phyloP scores from a whole-genome alignment of 2,113 vertebrate genomes.

The Carassius gibelio region DNA sequence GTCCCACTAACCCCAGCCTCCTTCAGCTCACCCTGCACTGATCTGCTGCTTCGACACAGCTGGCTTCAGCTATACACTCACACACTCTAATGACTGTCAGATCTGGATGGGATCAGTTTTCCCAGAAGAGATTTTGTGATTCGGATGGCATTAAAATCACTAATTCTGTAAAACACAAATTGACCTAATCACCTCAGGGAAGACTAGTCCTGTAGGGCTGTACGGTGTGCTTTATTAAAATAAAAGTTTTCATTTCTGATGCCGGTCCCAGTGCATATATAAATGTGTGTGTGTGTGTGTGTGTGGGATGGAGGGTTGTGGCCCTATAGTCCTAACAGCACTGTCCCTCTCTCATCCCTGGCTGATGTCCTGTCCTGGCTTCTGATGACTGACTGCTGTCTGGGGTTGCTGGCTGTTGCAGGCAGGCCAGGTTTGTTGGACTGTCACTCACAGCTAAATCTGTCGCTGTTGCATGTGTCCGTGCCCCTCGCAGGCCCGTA shows the following conservation, averaged over 20 bases:
- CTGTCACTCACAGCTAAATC: constrained; percentile 53
- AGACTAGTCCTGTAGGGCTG: background rate
- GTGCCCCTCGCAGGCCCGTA: background rate
- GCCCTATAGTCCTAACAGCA: constrained; percentile 65
- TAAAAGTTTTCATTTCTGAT: background rate
- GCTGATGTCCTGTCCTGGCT: constrained; percentile 65
- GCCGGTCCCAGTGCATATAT: background rate
- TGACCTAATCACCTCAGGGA: background rate
- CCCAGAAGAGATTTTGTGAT: background rate
- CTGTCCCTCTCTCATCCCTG: constrained; percentile 72
- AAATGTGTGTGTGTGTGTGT: constrained; percentile 1
- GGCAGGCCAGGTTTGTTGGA: constrained; percentile 81
- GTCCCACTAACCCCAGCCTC: constrained; percentile 2
- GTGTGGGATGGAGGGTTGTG: constrained; percentile 40
- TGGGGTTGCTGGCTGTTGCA: constrained; percentile 73
- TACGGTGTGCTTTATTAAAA: background rate
- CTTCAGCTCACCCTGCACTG: background rate
- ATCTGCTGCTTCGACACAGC: constrained; percentile 25
- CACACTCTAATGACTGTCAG: background rate
- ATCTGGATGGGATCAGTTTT: background rate
- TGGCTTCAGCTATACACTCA: constrained; percentile 34
- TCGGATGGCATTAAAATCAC: too few relatives aligned
- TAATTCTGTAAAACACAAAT: background rate
- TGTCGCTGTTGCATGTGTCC: constrained; percentile 55
- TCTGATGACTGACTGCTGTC: constrained; percentile 59